Conservation (phyloP, 2,113 vertebrate genomes). For the Prolemur simus region DNA sequence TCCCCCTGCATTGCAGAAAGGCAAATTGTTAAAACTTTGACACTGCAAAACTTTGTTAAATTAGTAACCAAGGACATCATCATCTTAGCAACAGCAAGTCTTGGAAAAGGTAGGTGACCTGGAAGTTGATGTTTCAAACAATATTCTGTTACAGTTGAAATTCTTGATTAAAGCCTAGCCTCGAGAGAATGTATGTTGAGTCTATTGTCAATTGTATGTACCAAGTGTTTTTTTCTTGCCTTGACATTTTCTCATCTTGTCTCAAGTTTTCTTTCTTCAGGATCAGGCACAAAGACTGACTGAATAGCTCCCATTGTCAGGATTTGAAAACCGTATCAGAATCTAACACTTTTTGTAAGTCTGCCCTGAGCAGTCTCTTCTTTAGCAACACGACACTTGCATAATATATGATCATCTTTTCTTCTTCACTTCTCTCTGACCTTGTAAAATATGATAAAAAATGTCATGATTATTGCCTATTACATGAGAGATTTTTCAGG, state of each 20-base stretch:
- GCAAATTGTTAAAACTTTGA: conserved; percentile 33
- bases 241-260: conserved; percentile 41
- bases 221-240: background rate
- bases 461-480: background rate
- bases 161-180: conserved; percentile 41
- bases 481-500: background rate
- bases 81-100: conserved; percentile 26
- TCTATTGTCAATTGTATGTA: background rate
- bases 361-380: background rate
- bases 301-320: conserved; percentile 38
- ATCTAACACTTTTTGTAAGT: background rate
- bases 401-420: background rate
- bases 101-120: conserved; percentile 41
- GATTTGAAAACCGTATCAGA: conserved; percentile 28
- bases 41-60: conserved; percentile 35
- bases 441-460: background rate
- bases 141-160: background rate
- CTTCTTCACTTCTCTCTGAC: background rate
- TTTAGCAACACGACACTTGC: conserved; percentile 28
- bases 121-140: conserved; percentile 35
- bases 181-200: background rate
- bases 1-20: background rate
- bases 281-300: conserved; percentile 6
- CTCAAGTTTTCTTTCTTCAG: conserved; percentile 53
- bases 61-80: conserved; percentile 27